Base-by-base conservation (phyloP, 2,797 vertebrate species). In the Alauda arvensis region DNA sequence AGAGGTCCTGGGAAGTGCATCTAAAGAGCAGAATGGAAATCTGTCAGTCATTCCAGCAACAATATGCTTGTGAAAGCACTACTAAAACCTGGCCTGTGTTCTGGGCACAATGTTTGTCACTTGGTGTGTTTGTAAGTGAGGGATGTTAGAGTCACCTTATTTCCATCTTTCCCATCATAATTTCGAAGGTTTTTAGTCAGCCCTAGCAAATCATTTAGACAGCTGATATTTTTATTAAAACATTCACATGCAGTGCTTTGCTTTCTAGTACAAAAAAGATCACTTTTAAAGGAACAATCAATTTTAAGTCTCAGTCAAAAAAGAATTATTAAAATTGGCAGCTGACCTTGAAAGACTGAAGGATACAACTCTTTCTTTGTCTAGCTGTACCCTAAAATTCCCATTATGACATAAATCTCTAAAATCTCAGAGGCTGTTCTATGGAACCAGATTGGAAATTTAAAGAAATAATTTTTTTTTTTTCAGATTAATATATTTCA, bases 1-100 rank as follows among this genome's bases (percentile, higher is more conserved):
- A 77, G 39, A 93, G 18, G 85, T 93, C 74, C 78, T 90, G 71
- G 39, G 51, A 90, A 95, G 43, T 56, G 66, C 18, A 76, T 59
- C 33, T 76, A 52, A 91, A 69, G 25, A 81, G 52, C 19, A 76
- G 56, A 87, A 91, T 71, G 28, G 71, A 82, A 96, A 85, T 31
- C 23, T 48, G 37, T 20, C 45, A 72, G 80, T 20, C 1, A 0
- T 70, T 91, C 89, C 1, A 12, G 24, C 68, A 75, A 46, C 62
- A 60, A 48, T 26, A 40, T 69, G 49, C 48, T 87, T 70, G 43
- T 49, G 42, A 82, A 90, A 65, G 11, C 65, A 45, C 45, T 45
- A 34, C 34, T n/a, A 61, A 76, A 13, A 40, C 7, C 26, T 59
- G 62, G 1, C 21, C 18, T 16, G 3, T 49, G 18, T 75, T 88